Evolutionary conservation across 2,797 vertebrate species (phyloP).

Genomic region (Holocentrus rufus): DNA sequence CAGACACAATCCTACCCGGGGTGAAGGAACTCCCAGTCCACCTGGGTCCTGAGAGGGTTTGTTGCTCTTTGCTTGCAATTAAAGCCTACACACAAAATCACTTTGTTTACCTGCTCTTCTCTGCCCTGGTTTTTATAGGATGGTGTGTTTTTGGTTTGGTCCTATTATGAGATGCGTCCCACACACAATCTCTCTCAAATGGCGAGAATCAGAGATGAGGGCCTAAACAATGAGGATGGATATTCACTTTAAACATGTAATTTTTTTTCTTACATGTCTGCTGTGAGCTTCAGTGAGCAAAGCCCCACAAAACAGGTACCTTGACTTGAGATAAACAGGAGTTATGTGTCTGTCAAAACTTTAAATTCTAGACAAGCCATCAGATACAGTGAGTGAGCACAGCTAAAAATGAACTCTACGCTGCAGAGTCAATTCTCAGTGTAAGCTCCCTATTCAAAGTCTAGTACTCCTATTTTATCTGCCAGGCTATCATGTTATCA

Average conservation of each 20-base stretch:
- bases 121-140: neutral
- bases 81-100: neutral
- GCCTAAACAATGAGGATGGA: neutral
- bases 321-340: too few species aligned
- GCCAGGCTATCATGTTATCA: neutral
- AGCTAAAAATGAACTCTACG: neutral
- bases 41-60: neutral
- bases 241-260: neutral
- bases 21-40: too few species aligned
- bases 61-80: neutral
- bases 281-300: neutral
- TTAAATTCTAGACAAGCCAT: neutral
- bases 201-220: neutral
- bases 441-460: neutral
- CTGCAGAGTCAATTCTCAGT: neutral
- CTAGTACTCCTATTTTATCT: constrained; percentile 2
- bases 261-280: neutral
- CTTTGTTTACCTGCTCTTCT: constrained; percentile 1
- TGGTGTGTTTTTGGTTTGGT: neutral
- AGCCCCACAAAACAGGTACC: neutral
- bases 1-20: too few species aligned
- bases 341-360: too few species aligned
- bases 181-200: neutral
- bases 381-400: neutral
- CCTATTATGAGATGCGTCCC: neutral